Evolutionary conservation across 2,888 invertebrate genomes (phyloP).

Genomic region (Agrochola litura): DNA sequence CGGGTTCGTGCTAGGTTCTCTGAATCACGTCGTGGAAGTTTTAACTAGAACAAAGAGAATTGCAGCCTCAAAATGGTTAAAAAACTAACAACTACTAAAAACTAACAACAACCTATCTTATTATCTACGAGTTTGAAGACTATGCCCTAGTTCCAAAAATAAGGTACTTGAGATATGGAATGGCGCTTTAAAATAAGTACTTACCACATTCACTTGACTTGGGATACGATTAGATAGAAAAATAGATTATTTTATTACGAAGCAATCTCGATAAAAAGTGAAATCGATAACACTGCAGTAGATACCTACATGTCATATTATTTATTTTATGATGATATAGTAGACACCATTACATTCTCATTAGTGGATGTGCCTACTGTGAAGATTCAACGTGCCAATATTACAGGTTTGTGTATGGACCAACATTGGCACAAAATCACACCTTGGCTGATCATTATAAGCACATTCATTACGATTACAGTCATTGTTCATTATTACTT

Average conservation of each 20-base stretch:
- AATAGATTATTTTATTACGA: constrained; percentile 8
- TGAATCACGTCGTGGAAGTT: not conserved
- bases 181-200: not conserved
- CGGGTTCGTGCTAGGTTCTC: not conserved
- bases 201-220: not conserved
- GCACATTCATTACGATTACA: not conserved
- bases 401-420: not conserved
- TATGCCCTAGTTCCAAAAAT: constrained; percentile 26
- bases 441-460: not conserved
- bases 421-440: constrained; percentile 16
- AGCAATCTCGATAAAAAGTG: constrained; percentile 33
- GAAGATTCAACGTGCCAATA: not conserved
- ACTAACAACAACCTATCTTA: not conserved
- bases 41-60: constrained; percentile 12
- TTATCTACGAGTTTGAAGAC: constrained; percentile 14
- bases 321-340: not conserved
- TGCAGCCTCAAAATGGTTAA: not conserved
- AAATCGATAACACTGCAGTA: constrained; percentile 23
- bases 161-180: constrained; percentile 2
- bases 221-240: constrained; percentile 26
- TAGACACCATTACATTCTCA: not conserved
- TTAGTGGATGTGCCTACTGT: not conserved
- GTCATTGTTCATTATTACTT: constrained; percentile 4
- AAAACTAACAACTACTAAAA: not conserved
- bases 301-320: not conserved